Percentiles rank a stretch among this genome's conserved stretches.
Conservation (phyloP, 2,113 vertebrate species). For the Motacilla tschutschensis region DNA sequence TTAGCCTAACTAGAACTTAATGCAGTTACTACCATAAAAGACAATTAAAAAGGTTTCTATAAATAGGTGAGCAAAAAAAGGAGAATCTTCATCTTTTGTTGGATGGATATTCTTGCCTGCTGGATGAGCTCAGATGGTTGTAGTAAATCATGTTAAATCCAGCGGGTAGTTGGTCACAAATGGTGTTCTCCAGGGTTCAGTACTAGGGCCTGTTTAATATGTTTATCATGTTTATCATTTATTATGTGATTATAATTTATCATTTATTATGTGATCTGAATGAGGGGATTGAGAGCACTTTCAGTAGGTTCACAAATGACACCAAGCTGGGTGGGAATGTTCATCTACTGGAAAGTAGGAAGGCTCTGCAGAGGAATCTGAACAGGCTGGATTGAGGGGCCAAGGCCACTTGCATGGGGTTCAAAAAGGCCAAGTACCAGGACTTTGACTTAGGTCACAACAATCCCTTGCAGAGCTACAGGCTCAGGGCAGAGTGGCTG, state of each 20-base stretch:
- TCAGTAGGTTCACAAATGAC: neutral
- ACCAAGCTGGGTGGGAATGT: neutral
- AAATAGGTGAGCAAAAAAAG: neutral
- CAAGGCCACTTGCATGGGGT: neutral
- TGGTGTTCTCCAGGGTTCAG: neutral
- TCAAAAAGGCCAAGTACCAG: neutral
- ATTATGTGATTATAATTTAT: too few relatives aligned
- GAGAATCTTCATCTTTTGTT: neutral
- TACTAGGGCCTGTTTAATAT: neutral
- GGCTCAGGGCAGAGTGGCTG: neutral
- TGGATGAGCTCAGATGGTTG: neutral
- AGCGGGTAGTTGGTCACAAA: accelerated
- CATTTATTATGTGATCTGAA: neutral
- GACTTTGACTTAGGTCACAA: neutral
- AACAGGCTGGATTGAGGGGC: neutral
- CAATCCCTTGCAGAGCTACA: neutral
- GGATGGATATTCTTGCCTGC: neutral
- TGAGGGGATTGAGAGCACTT: neutral
- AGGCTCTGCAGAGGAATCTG: neutral
- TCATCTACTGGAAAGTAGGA: neutral
- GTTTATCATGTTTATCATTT: neutral
- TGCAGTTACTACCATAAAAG: neutral
- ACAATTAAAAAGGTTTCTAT: neutral
- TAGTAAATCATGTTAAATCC: neutral
- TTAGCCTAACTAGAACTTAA: neutral